These are phyloP conservation scores for Hesperia comma DNA, from an alignment of 2,888 invertebrate species.

Conservation along the genomic window DNA sequence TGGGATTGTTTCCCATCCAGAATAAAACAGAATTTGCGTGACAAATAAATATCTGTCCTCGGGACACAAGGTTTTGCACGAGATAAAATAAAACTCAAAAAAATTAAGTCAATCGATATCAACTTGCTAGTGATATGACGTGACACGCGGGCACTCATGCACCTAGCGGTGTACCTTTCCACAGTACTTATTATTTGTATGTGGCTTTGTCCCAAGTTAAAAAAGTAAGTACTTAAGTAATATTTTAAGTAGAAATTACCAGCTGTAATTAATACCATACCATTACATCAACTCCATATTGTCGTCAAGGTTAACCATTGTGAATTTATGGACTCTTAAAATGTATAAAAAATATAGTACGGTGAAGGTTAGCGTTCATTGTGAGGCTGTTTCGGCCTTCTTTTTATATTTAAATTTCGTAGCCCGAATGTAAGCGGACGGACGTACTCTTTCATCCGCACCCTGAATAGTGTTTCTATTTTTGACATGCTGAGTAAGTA, in stretches of 20 bases:
- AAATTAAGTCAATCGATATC: too few species aligned
- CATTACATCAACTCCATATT: conserved; percentile 30
- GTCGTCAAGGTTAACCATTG: conserved; percentile 42
- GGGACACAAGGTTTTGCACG: too few species aligned
- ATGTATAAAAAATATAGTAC: conserved; percentile 12
- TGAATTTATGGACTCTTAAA: conserved; percentile 33
- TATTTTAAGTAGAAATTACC: background rate
- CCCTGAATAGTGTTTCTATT: background rate
- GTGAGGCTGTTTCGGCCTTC: background rate
- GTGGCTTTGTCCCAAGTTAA: background rate
- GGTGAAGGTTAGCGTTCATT: conserved; percentile 2
- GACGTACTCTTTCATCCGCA: background rate
- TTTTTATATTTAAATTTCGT: background rate
- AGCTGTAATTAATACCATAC: conserved; percentile 27
- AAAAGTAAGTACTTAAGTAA: too few species aligned
- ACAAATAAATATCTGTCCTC: too few species aligned
- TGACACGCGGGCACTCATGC: too few species aligned
- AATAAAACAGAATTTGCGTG: too few species aligned
- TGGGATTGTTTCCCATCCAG: too few species aligned
- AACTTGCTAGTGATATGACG: too few species aligned
- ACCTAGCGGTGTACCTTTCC: too few species aligned
- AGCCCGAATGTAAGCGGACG: background rate
- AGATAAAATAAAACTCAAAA: too few species aligned
- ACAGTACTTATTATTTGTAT: too few species aligned
- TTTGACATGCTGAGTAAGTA: background rate